These are phyloP conservation scores for Hydrotaea diabolus DNA, from an alignment of 2,888 invertebrate species.

Conservation along the genomic window DNA sequence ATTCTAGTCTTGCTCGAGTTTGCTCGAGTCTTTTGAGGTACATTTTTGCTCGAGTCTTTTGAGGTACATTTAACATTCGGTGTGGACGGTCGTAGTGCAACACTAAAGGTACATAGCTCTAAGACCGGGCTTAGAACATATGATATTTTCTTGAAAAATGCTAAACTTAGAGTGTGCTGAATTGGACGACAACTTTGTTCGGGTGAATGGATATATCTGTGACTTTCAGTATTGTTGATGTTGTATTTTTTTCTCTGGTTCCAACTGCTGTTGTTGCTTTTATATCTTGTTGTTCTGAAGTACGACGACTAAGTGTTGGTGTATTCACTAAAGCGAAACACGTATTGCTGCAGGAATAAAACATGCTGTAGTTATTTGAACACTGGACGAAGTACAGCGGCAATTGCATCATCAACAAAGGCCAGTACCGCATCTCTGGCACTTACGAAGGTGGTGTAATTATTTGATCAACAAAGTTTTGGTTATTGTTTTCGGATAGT, in stretches of 20 bases:
- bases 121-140: too few species aligned
- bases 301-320: constrained; percentile 29
- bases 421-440: background rate
- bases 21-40: too few species aligned
- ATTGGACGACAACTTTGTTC: background rate
- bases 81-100: too few species aligned
- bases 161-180: too few species aligned
- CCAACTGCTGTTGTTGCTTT: background rate
- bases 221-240: constrained; percentile 1
- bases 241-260: constrained; percentile 13
- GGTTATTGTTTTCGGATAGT: too few species aligned
- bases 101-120: too few species aligned
- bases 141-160: too few species aligned
- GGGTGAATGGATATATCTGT: background rate
- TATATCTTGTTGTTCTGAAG: constrained; percentile 17
- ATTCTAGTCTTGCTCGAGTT: too few species aligned
- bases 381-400: constrained; percentile 10
- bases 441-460: background rate
- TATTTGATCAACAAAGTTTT: background rate
- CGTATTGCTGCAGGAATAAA: constrained; percentile 64
- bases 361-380: constrained; percentile 39
- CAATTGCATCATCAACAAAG: background rate
- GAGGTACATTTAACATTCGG: too few species aligned
- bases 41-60: too few species aligned
- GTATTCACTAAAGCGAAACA: constrained; percentile 62